Evolutionary conservation across 2,888 invertebrate genomes (phyloP).

Genomic region (Panopea generosa): DNA sequence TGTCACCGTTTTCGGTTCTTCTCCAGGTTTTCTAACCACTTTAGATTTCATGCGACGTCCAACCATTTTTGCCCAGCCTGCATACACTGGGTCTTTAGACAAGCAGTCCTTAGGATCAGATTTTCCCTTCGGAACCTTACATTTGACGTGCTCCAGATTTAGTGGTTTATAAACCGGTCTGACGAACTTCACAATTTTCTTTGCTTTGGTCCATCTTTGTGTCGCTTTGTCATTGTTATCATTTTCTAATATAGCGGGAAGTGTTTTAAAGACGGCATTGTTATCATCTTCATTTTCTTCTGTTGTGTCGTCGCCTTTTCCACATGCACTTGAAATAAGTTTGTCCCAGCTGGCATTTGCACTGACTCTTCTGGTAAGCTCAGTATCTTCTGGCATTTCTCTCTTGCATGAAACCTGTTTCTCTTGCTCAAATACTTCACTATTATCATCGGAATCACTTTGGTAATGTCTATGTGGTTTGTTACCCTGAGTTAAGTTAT

Average conservation of each 20-base stretch:
- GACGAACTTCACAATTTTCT: slow-evolving; percentile 31
- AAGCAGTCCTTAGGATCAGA: slow-evolving; percentile 55
- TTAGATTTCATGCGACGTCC: slow-evolving; percentile 37
- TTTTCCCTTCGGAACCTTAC: slow-evolving; percentile 49
- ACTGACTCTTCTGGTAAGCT: neutral
- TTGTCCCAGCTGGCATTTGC: no score
- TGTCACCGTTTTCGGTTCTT: slow-evolving; percentile 29
- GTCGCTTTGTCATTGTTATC: neutral
- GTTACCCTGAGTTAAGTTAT: neutral
- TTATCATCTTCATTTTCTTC: neutral
- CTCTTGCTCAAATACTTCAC: neutral
- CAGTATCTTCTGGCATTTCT: neutral
- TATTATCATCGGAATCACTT: neutral
- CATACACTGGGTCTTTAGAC: slow-evolving; percentile 48
- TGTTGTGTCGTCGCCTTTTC: neutral
- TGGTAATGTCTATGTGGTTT: neutral
- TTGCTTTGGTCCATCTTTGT: slow-evolving; percentile 17
- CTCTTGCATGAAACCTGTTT: neutral
- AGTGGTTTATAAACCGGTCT: slow-evolving; percentile 47
- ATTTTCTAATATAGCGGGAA: neutral
- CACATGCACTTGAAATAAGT: no score
- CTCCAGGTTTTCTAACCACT: no score
- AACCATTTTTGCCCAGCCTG: slow-evolving; percentile 56
- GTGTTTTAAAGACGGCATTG: neutral
- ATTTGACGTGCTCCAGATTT: slow-evolving; percentile 41